Conservation (phyloP, 2,113 vertebrate species). For the Potamarius usumacintae region DNA sequence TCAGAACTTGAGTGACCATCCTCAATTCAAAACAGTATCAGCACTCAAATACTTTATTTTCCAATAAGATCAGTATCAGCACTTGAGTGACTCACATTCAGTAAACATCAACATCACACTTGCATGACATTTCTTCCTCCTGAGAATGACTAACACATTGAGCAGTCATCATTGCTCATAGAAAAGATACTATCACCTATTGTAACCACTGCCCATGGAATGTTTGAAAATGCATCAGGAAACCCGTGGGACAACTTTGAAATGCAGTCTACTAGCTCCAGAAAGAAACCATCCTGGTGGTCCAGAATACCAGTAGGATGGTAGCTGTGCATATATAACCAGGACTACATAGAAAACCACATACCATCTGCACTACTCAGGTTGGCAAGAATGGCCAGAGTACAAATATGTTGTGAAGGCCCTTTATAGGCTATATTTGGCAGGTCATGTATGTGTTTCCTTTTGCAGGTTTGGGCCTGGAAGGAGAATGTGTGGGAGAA, state of each 20-base stretch:
- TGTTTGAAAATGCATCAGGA: background rate
- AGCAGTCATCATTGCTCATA: background rate
- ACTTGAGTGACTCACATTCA: no score
- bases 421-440: background rate
- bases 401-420: background rate
- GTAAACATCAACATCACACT: no score
- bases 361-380: background rate
- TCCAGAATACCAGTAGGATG: background rate
- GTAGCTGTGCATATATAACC: background rate
- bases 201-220: background rate
- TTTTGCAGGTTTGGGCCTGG: conserved; percentile 90
- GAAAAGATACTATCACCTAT: background rate
- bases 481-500: conserved; percentile 92
- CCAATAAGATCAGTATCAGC: no score
- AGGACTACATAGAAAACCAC: background rate
- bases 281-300: background rate
- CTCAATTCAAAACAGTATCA: no score
- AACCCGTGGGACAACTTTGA: background rate
- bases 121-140: background rate
- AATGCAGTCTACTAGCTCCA: background rate
- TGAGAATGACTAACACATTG: background rate
- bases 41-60: no score
- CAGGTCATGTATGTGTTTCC: conserved; percentile 6
- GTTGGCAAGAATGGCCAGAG: background rate
- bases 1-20: no score